Base-by-base conservation (phyloP, 2,113 vertebrate species). In the Passer domesticus region DNA sequence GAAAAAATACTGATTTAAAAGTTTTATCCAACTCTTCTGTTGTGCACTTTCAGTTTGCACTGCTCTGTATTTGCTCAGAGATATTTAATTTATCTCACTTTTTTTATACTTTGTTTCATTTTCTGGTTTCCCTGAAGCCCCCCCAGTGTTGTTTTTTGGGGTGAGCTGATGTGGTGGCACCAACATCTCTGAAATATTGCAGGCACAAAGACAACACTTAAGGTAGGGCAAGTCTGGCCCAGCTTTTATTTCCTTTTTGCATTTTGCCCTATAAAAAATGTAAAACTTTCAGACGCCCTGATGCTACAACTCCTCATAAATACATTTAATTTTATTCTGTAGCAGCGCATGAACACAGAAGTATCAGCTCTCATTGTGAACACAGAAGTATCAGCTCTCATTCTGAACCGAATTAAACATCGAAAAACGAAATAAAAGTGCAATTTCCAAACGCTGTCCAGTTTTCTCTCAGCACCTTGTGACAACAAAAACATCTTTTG, bases 371-470 rank as follows among this genome's bases (percentile, higher is more conserved):
- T 56, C 30, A 1, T 20, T 90, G 35, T 37, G 35, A 37, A 19
- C 5, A 10, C 16, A 39, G 52, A 39, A 35, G 2, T 3, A 7
- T 9, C 23, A 11, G 13, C n/a, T 73, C 24, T 56, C 30, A 1
- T 20, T 90, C 50, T 2, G 70, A 44, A 15, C 0, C 0, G 27
- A 27, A 27, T 13, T 31, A 68, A 44, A 79, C 62, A 39, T 3
- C 0, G 0, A 24, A n/a, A 73, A 58, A 64, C 24, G 66, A 75
- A 87, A 44, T 6, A 13, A 49, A 76, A 53, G 5, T 2, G 12
- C 14, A 3, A 2, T 44, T 70, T 73, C 18, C 53, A 30, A 41
- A 33, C 1, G 2, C 8, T 3, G 13, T 8, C 13, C 25, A 12
- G 24, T n/a, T 63, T 55, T 12, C 35, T 60, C 31, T 44, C n/a